Evolutionary conservation across 2,888 invertebrate genomes (phyloP), one percentile per base, ranked within the genome.

Genomic region (Helleia helle): DNA sequence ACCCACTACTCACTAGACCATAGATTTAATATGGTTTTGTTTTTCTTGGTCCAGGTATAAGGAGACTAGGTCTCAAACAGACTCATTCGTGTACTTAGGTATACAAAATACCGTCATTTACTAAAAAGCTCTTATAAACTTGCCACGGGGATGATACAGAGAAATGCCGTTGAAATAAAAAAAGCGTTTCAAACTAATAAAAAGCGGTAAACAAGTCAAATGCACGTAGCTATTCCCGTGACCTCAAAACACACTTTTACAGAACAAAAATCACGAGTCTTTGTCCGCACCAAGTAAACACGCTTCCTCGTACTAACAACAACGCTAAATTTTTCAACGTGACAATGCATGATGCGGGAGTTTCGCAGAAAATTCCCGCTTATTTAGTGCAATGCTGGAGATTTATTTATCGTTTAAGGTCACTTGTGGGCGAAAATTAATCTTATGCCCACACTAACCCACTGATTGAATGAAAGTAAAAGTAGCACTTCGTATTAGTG

Each of bases 271-370:
- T 17, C 40, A 8, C 24, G 22, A 22, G 3, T 22, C 36, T 36
- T 36, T 18, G 36, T 34, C 22, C 34, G 9, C 4, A 8, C 22
- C 12, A 22, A n/a, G 50, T 59, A 66, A 72, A 74, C 66, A 57
- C 58, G 55, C 59, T 71, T 74, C 72, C 73, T 71, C 66, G 52
- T 60, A 43, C 51, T 52, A 54, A 51, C 45, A 56, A 65, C 66
- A 69, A n/a, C n/a, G 46, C 51, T 60, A 59, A 62, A 62, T 65
- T 61, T 61, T 63, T 67, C 58, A 63, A 52, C 60, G 54, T 59
- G 54, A 52, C 46, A 37, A 51, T 43, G 5, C 51, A 44, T n/a
- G n/a, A n/a, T n/a, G n/a, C n/a, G 47, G 58, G 18, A 4, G 8
- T 11, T 54, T 56, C 57, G 47, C 44, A 45, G 53, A 56, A 59